phyloP scores from a whole-genome alignment of 2,797 vertebrate species.

The Centroberyx gerrardi region DNA sequence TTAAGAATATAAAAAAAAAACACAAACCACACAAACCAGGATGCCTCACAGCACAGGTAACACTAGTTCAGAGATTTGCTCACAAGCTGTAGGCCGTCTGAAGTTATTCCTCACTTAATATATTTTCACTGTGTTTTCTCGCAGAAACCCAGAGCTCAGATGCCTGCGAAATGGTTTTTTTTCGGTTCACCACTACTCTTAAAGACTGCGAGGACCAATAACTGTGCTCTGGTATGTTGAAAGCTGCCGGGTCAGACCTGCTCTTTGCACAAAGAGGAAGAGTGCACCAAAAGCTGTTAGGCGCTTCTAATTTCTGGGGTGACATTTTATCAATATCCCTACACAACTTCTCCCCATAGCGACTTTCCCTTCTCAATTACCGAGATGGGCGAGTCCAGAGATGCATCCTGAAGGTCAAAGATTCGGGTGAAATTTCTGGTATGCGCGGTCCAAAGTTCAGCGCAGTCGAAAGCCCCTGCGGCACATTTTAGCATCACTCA shows the following conservation, averaged over 20 bases:
- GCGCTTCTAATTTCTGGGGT: conserved; percentile 81
- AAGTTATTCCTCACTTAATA: conserved; percentile 22
- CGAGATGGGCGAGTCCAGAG: conserved; percentile 34
- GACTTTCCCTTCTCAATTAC: conserved; percentile 76
- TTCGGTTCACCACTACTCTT: conserved; percentile 29
- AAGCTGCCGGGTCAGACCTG: conserved; percentile 47
- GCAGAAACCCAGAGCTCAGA: neutral
- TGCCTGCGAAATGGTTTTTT: conserved; percentile 9
- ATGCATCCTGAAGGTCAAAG: conserved; percentile 64
- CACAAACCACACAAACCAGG: conserved; percentile 13
- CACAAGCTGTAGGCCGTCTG: conserved; percentile 35
- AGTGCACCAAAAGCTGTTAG: conserved; percentile 77
- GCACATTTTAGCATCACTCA: conserved; percentile 14
- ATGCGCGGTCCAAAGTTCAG: conserved; percentile 25
- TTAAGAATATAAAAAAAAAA: conserved; percentile 8
- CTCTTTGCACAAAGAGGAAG: conserved; percentile 55
- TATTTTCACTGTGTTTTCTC: conserved; percentile 38
- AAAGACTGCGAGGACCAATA: conserved; percentile 35
- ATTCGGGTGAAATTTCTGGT: conserved; percentile 42
- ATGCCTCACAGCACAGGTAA: conserved; percentile 10
- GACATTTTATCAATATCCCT: conserved; percentile 84
- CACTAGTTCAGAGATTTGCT: conserved; percentile 21
- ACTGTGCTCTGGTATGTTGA: conserved; percentile 30
- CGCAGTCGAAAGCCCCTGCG: neutral
- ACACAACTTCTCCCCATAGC: conserved; percentile 60